Percentiles rank a stretch among this genome's conserved stretches.
Evolutionary conservation across 2,888 invertebrate species (phyloP).

Genomic region (Hoplodrina blanda): DNA sequence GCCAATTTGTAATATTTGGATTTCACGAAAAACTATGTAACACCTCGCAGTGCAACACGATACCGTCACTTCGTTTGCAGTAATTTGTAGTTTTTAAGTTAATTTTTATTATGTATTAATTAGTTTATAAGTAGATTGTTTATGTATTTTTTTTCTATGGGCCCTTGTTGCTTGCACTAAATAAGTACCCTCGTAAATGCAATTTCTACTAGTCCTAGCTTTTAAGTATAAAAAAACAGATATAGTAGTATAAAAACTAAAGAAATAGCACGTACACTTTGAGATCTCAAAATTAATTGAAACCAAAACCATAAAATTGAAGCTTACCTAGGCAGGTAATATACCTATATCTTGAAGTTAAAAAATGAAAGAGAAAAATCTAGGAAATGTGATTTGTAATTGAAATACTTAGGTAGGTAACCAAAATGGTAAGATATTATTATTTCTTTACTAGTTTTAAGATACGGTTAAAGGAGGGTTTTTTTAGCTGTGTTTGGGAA

Average conservation of each 20-base stretch:
- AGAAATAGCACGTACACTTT: background rate
- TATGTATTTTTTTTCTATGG: no score
- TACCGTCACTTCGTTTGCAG: no score
- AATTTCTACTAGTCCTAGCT: background rate
- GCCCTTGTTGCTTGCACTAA: no score
- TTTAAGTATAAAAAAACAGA: no score
- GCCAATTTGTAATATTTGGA: no score
- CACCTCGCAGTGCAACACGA: no score
- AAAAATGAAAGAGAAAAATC: background rate
- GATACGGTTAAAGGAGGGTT: no score
- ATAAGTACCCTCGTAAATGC: background rate
- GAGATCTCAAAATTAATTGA: background rate
- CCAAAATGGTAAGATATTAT: slow-evolving; percentile 46
- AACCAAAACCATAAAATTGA: background rate
- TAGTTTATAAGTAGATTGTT: no score
- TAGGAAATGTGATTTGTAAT: slow-evolving; percentile 8
- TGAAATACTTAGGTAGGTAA: background rate
- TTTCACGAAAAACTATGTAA: no score
- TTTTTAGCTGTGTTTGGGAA: no score
- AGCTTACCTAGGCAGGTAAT: background rate
- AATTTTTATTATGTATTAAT: no score
- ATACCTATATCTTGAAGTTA: background rate
- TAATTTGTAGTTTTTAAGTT: no score
- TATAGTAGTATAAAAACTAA: background rate
- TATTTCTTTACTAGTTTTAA: background rate